Base-by-base conservation (phyloP, 2,888 invertebrate genomes). In the Microctonus brassicae region DNA sequence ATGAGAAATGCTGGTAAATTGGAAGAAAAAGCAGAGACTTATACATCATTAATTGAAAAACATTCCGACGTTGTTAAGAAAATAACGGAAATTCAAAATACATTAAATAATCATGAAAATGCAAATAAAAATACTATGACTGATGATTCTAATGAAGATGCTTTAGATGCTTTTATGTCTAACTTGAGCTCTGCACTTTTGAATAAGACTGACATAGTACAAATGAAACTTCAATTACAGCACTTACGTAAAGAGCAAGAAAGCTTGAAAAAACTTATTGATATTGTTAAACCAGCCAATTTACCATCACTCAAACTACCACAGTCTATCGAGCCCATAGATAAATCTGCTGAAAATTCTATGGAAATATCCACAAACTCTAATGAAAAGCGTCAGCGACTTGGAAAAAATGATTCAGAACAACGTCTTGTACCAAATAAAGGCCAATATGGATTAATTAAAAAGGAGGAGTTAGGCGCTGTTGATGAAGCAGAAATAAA, bases 121-220 rank as follows among this genome's bases (percentile, higher is more conserved):
- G 90, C 79, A 33, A 82, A n/a, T n/a, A n/a, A 5, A 71, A 86
- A 55, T 89, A 89, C 79, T 29, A 76, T 74, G 57, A 70, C 69
- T 7, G 76, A 78, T 7, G 79, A 85, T 69, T 88, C 88, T 9
- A 92, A 92, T 7, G 90, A 89, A 53, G 97, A 97, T 84, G 93
- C 94, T 1, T 87, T 98, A 60, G 98, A 98, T 83, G 91, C 91
- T 5, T 98, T 91, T 86, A 97, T 98, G 96, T 91, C 90, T 42
- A 90, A 90, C 39, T 87, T 95, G 39, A 89, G 87, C 74, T 81
- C 89, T 22, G 82, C 84, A 2, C 82, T 87, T 71, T 87, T 89
- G 0, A 90, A 89, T 69, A 91, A 91, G 81, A 89, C 89, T 0
- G 88, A 89, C 33, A 88, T 93, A 17, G 91, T 91, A 66, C 94